Evolutionary conservation across 1,140 invertebrate species (phyloP).

Genomic region (Drosophila ficusphila): DNA sequence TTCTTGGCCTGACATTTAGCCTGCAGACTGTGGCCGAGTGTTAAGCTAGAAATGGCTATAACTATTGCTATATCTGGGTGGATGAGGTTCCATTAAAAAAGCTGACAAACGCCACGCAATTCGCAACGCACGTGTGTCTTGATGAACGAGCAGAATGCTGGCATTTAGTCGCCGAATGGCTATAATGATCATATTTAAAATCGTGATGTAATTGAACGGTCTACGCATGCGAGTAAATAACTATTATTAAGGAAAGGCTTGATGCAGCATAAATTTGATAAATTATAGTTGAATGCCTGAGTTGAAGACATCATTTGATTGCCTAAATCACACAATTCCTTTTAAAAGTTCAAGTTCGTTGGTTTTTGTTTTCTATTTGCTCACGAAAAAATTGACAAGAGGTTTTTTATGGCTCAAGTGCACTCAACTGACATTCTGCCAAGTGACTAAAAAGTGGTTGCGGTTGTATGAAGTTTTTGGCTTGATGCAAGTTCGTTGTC

Average conservation of each 20-base stretch:
- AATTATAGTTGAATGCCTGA: slow-evolving; percentile 2
- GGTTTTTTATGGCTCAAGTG: slow-evolving; percentile 70
- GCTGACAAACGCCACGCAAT: slow-evolving; percentile 58
- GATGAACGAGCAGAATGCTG: slow-evolving; percentile 67
- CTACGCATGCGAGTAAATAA: slow-evolving; percentile 50
- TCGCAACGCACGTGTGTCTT: slow-evolving; percentile 72
- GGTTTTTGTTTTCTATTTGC: slow-evolving; percentile 38
- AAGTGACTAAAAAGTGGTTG: slow-evolving; percentile 59
- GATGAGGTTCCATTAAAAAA: slow-evolving; percentile 23
- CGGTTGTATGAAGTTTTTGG: slow-evolving; percentile 25
- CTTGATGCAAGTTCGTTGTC: slow-evolving; percentile 70
- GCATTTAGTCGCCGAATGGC: slow-evolving; percentile 62
- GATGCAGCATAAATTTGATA: slow-evolving; percentile 26
- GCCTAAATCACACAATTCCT: slow-evolving; percentile 22
- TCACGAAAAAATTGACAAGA: slow-evolving; percentile 56
- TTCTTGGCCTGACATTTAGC: slow-evolving; percentile 71
- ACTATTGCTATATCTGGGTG: slow-evolving; percentile 13
- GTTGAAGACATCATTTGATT: slow-evolving; percentile 10
- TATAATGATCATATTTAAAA: slow-evolving; percentile 70
- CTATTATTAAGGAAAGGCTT: slow-evolving; percentile 24
- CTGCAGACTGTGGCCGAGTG: slow-evolving; percentile 39
- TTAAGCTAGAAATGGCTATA: slow-evolving; percentile 18
- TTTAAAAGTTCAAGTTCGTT: slow-evolving; percentile 72
- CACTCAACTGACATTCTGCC: slow-evolving; percentile 68
- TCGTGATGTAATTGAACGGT: slow-evolving; percentile 59